Evolutionary conservation across 2,888 invertebrate species (phyloP).

Genomic region (Macrophya alboannulata): DNA sequence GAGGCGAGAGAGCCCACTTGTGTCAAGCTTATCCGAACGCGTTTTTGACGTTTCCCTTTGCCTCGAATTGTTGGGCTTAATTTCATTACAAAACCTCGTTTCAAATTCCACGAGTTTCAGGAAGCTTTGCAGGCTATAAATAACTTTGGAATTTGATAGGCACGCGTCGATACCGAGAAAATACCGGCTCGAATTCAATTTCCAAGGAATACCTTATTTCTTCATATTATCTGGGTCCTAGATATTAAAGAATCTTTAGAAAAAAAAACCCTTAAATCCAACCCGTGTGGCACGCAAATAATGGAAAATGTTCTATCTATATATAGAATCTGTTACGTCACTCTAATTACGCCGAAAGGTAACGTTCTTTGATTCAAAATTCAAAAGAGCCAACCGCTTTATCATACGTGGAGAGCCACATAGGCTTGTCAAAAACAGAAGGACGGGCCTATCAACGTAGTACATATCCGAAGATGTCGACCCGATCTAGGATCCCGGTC

Average conservation of each 20-base stretch:
- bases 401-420: neutral
- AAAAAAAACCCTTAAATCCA: neutral
- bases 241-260: neutral
- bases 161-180: slow-evolving; percentile 38
- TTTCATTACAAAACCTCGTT: slow-evolving; percentile 6
- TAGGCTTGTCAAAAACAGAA: slow-evolving; percentile 22
- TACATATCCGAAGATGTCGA: neutral
- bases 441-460: neutral
- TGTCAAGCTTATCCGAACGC: neutral
- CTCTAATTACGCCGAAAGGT: neutral
- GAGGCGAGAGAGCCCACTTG: neutral
- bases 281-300: neutral
- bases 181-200: slow-evolving; percentile 20
- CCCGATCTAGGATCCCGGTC: neutral
- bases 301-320: neutral
- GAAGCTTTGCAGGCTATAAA: neutral
- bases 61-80: neutral
- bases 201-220: neutral
- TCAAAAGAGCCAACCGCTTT: neutral
- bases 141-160: slow-evolving; percentile 42
- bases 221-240: neutral
- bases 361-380: slow-evolving; percentile 4
- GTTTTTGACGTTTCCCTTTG: neutral
- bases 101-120: slow-evolving; percentile 24
- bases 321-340: neutral